Percentiles rank a stretch among this genome's conserved stretches.
phyloP scores from a whole-genome alignment of 2,888 invertebrate species.

The Bombyx huttoni region DNA sequence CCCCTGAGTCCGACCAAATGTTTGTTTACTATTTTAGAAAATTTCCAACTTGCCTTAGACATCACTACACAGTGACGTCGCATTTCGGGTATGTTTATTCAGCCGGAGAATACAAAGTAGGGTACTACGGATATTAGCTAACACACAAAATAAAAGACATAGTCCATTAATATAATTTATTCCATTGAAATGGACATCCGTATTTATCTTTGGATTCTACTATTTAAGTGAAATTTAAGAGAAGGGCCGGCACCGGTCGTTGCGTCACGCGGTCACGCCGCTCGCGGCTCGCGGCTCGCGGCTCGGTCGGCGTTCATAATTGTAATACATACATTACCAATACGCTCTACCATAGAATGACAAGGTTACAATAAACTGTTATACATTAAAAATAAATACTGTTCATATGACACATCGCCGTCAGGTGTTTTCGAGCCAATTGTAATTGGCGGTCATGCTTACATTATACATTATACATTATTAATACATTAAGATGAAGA shows the following conservation, averaged over 20 bases:
- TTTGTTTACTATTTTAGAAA: too few species aligned
- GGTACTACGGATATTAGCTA: not conserved
- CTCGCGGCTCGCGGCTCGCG: too few species aligned
- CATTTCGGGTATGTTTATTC: too few species aligned
- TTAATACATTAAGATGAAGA: not conserved
- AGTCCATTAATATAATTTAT: constrained; percentile 1
- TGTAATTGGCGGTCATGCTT: not conserved
- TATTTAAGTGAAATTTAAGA: not conserved
- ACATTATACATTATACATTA: constrained; percentile 8
- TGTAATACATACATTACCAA: too few species aligned
- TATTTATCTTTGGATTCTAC: constrained; percentile 2
- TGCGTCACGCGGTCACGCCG: too few species aligned
- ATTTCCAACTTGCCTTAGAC: too few species aligned
- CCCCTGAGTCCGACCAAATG: too few species aligned
- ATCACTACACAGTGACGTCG: too few species aligned
- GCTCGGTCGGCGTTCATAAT: too few species aligned
- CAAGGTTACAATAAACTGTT: not conserved
- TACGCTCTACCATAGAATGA: not conserved
- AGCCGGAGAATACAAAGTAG: not conserved
- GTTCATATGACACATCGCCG: not conserved
- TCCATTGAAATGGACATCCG: not conserved
- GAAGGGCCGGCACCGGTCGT: not conserved
- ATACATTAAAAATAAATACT: constrained; percentile 7
- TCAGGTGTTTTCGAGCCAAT: not conserved
- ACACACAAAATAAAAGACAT: not conserved